Evolutionary conservation across 2,888 invertebrate species (phyloP).

Genomic region (Ochropleura leucogaster): DNA sequence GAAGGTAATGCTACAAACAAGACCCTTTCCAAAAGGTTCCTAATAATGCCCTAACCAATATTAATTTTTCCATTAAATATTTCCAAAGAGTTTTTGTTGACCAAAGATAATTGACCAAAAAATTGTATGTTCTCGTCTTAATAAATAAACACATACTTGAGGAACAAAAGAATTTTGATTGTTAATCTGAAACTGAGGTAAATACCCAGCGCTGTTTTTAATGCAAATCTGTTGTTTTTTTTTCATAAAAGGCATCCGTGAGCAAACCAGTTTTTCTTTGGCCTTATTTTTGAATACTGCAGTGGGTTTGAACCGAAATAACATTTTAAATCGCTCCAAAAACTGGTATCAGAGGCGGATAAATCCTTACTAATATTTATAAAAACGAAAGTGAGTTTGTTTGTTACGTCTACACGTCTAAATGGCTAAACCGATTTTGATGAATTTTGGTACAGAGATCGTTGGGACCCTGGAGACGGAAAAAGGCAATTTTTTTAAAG

Average conservation of each 20-base stretch:
- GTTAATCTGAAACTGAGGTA: not conserved
- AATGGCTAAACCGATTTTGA: too few relatives aligned
- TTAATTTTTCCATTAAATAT: not conserved
- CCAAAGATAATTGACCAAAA: not conserved
- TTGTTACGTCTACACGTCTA: too few relatives aligned
- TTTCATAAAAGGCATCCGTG: conserved; percentile 1
- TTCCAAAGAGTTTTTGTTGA: conserved; percentile 15
- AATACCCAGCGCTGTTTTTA: conserved; percentile 14
- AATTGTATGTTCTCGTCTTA: not conserved
- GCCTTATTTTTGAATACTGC: not conserved
- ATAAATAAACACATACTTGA: not conserved
- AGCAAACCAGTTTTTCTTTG: conserved; percentile 24
- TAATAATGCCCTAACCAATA: not conserved
- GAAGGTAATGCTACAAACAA: not conserved
- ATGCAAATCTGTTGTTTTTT: conserved; percentile 4
- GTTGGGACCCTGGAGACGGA: too few relatives aligned
- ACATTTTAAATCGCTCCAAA: not conserved
- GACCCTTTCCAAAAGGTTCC: not conserved
- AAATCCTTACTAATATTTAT: too few relatives aligned
- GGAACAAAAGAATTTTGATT: conserved; percentile 1
- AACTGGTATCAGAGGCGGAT: not conserved
- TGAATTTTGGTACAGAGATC: too few relatives aligned
- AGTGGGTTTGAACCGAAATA: not conserved
- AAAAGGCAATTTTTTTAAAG: too few relatives aligned
- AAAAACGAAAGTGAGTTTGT: too few relatives aligned